Evolutionary conservation across 2,797 vertebrate genomes (phyloP).

Genomic region (Muraenolepis orangiensis): DNA sequence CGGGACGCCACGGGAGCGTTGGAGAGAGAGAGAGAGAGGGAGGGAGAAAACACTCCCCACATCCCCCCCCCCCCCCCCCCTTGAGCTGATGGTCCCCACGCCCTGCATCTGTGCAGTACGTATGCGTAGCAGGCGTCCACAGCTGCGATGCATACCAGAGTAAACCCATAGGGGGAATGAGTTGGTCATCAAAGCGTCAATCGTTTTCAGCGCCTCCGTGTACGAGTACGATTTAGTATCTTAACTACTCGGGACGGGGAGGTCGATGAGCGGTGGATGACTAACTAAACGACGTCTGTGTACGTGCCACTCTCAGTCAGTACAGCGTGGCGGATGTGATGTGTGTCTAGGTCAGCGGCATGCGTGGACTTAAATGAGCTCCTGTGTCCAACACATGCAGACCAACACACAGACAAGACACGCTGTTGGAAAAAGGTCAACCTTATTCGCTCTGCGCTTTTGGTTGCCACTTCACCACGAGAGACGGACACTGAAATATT

Average conservation of each 20-base stretch:
- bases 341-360: conserved; percentile 64
- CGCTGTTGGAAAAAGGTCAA: conserved; percentile 58
- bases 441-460: conserved; percentile 21
- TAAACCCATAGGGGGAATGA: too few species aligned
- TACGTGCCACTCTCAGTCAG: conserved; percentile 67
- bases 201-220: too few species aligned
- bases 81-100: too few species aligned
- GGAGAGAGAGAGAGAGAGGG: too few species aligned
- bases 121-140: too few species aligned
- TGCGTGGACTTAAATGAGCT: conserved; percentile 66
- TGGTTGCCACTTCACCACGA: neutral
- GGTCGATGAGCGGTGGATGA: neutral
- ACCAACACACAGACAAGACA: conserved; percentile 14
- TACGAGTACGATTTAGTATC: too few species aligned
- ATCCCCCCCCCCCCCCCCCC: too few species aligned
- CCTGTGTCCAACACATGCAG: conserved; percentile 42
- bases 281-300: conserved; percentile 28
- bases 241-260: too few species aligned
- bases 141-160: too few species aligned
- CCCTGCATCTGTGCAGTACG: too few species aligned
- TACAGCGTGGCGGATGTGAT: conserved; percentile 61
- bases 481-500: neutral
- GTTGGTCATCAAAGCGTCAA: too few species aligned
- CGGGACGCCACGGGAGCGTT: too few species aligned
- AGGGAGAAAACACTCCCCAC: neutral